Evolutionary conservation across 2,113 vertebrate species (phyloP), one percentile per base, ranked within the genome.

Genomic region (Nothocercus nigrocapillus): DNA sequence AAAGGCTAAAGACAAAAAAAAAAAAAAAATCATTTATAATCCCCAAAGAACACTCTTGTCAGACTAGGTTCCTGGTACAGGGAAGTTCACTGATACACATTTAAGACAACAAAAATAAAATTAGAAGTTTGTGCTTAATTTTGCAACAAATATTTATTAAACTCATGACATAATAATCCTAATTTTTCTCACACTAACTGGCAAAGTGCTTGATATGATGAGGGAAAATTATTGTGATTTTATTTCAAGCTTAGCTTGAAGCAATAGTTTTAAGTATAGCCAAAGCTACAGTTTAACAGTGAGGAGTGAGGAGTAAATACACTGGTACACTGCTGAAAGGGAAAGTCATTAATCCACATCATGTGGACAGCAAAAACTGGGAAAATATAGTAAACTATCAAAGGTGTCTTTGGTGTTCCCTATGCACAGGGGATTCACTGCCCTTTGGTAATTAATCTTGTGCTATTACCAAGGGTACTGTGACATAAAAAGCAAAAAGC

Each of bases 1-100:
- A 99, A 91, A 7, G 98, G 98, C 99, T 99, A 94, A 88, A 90
- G 85, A 1, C 73, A 69, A 88, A 44, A 36, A 73, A 61, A 72
- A 21, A 45, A 58, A 42, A 49, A 77, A 1, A 18, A 28, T 88
- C 8, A 19, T 70, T 62, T 28, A 20, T 30, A 72, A 75, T 75
- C 34, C 9, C n/a, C 47, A 67, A 75, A 32, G 13, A 89, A 64
- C 13, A 53, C 3, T 1, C 32, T 12, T 63, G 30, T 69, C 28
- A 62, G 8, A 56, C n/a, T 32, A 79, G 21, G 36, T 66, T 18
- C 18, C 24, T 42, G 32, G 77, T 59, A 49, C 45, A 82, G 19
- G 27, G 18, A 73, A n/a, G 13, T 80, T 76, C 34, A 88, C 76
- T 54, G 91, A 14, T 47, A 63, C 12, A 34, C n/a, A 49, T 73